Evolutionary conservation across 2,797 vertebrate species (phyloP).

Genomic region (Okamejei kenojei): DNA sequence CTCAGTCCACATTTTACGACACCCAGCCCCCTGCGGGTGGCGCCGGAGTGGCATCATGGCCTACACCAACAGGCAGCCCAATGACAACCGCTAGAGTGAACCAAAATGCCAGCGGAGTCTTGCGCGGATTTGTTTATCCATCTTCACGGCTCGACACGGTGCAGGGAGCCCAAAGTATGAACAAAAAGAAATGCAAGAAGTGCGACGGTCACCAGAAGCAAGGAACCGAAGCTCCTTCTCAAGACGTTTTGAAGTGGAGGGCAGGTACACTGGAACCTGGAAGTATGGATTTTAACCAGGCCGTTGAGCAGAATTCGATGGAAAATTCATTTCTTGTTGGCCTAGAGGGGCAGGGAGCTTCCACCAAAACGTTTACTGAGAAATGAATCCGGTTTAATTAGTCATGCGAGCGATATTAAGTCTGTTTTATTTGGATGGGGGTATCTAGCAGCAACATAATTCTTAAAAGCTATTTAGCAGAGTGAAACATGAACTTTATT

Average conservation of each 20-base stretch:
- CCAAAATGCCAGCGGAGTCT: not conserved
- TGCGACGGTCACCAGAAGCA: not conserved
- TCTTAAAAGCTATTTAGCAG: too few relatives aligned
- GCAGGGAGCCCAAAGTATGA: not conserved
- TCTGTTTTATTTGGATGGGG: not conserved
- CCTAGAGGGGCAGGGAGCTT: not conserved
- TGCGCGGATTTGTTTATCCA: accelerated
- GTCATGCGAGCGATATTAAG: not conserved
- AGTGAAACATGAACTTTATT: not conserved
- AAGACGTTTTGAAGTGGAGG: accelerated
- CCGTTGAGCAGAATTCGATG: not conserved
- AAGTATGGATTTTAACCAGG: not conserved
- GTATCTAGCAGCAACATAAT: not conserved
- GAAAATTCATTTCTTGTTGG: not conserved
- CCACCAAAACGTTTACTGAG: not conserved
- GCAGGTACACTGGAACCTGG: not conserved
- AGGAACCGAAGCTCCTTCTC: not conserved
- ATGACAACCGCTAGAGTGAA: not conserved
- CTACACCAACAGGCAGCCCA: not conserved
- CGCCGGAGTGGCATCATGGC: slow-evolving; percentile 35
- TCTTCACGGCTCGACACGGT: not conserved
- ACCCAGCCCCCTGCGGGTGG: slow-evolving; percentile 37
- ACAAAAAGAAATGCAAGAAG: not conserved
- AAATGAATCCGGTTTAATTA: not conserved
- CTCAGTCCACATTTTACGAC: slow-evolving; percentile 56